Evolutionary conservation across 2,797 vertebrate genomes (phyloP), one percentile per base, ranked within the genome.

Genomic region (Danio tinwini): DNA sequence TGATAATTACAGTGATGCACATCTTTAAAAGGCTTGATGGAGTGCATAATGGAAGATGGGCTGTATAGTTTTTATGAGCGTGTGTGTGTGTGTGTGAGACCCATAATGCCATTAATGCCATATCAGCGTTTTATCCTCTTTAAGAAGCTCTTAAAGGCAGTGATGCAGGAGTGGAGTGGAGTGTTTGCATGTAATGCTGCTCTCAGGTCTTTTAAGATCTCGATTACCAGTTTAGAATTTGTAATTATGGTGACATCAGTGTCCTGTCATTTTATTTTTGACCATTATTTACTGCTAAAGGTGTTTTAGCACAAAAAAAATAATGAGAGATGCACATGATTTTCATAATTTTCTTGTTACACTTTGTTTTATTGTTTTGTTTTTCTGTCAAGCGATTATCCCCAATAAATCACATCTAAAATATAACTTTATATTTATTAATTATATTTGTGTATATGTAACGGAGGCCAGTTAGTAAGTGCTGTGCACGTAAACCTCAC

Each of bases 61-160:
- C 72, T 74, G 4, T 63, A 40, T 50, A 52, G 45, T 63, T 74
- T 62, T 40, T 61, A 62, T 50, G 56, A 62, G 58, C 6, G 10
- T 17, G 29, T 19, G 10, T 42, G 37, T n/a, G 59, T 5, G 37
- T 29, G 29, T 1, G 29, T 1, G 42, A 71, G 42, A 17, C 47
- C 10, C 12, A 49, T 39, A 74, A 50, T 77, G 3, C 29, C 29
- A 29, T 29, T 39, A 74, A 50, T 77, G 29, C 29, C 29, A 29
- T 29, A 76, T 85, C 84, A 85, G 84, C 84, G 50, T 80, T 82
- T 83, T 78, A 75, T 12, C 56, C 44, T 65, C 10, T 61, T 72
- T 76, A 72, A 79, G 58, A 50, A 65, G 64, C 78, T 78, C 49
- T 81, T 84, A 81, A 72, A 58, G 55, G 59, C 74, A 67, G 14